phyloP scores from a whole-genome alignment of 2,797 vertebrate genomes.

The Microctenopoma stevenorrisi region DNA sequence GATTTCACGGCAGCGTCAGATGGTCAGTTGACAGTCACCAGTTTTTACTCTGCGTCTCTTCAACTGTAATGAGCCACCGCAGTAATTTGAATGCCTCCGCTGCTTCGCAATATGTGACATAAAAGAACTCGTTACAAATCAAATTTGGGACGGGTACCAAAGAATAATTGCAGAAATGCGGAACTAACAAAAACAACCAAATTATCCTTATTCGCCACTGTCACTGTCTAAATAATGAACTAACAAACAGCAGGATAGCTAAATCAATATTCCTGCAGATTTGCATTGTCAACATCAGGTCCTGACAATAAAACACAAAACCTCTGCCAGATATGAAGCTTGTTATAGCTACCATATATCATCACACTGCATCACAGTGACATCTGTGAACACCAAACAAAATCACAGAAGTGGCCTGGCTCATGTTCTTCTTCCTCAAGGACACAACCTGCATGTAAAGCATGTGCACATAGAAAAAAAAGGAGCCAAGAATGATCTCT shows the following conservation, averaged over 20 bases:
- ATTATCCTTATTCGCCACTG: conserved; percentile 11
- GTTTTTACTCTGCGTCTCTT: conserved; percentile 47
- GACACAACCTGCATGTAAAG: too few species aligned
- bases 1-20: conserved; percentile 50
- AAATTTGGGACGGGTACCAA: conserved; percentile 29
- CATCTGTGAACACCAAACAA: too few species aligned
- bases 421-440: too few species aligned
- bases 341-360: conserved; percentile 11
- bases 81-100: conserved; percentile 29
- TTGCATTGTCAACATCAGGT: conserved; percentile 1
- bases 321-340: not conserved
- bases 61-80: conserved; percentile 44
- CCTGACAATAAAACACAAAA: conserved; percentile 12
- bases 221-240: conserved; percentile 16
- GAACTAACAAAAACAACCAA: conserved; percentile 35
- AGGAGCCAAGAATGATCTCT: too few species aligned
- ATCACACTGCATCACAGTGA: not conserved
- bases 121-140: conserved; percentile 30
- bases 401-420: too few species aligned
- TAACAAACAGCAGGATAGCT: conserved; percentile 1
- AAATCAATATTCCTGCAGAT: conserved; percentile 7
- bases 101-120: conserved; percentile 22
- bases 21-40: conserved; percentile 64
- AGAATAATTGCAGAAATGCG: conserved; percentile 16
- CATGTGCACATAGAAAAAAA: too few species aligned